A percentile compares a stretch with the other conserved stretches of the same genome.
phyloP scores from a whole-genome alignment of 2,888 invertebrate genomes.

The Acleris sparsana region DNA sequence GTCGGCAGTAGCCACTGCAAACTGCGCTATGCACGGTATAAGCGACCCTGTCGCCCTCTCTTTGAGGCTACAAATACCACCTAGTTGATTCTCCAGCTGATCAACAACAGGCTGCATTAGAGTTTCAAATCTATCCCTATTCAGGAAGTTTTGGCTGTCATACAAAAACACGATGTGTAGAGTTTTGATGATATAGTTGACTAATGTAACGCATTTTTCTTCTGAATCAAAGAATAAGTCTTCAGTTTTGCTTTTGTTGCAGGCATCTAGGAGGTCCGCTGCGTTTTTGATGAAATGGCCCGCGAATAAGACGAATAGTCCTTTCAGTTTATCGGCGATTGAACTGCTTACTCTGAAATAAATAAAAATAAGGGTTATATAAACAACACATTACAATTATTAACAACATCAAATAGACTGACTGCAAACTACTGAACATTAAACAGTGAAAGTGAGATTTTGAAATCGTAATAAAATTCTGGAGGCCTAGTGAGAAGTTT shows the following conservation, averaged over 20 bases:
- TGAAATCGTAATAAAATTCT: too few relatives aligned
- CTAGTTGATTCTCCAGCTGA: conserved; percentile 90
- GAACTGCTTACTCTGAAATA: conserved; percentile 86
- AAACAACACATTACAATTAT: conserved; percentile 18
- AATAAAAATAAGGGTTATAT: neutral
- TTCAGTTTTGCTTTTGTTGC: conserved; percentile 85
- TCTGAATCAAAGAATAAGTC: conserved; percentile 79
- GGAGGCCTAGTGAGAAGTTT: too few relatives aligned
- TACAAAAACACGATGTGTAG: conserved; percentile 90
- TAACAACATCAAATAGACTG: neutral
- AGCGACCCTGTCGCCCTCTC: conserved; percentile 84
- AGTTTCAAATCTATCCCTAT: conserved; percentile 91
- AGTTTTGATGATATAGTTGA: conserved; percentile 89
- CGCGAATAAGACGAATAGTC: conserved; percentile 95
- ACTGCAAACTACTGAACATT: neutral
- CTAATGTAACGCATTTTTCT: conserved; percentile 84
- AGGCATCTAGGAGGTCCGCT: conserved; percentile 87
- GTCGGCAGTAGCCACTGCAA: conserved; percentile 92
- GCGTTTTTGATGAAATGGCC: conserved; percentile 93
- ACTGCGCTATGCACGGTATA: conserved; percentile 91
- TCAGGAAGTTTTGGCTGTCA: conserved; percentile 92
- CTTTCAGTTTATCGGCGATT: conserved; percentile 92
- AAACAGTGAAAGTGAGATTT: neutral
- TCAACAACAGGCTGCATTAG: conserved; percentile 94
- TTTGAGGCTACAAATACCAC: conserved; percentile 85